Percentiles rank a stretch among this genome's conserved stretches.
Evolutionary conservation across 2,888 invertebrate genomes (phyloP).

Genomic region (Harpagoxenus sublaevis): DNA sequence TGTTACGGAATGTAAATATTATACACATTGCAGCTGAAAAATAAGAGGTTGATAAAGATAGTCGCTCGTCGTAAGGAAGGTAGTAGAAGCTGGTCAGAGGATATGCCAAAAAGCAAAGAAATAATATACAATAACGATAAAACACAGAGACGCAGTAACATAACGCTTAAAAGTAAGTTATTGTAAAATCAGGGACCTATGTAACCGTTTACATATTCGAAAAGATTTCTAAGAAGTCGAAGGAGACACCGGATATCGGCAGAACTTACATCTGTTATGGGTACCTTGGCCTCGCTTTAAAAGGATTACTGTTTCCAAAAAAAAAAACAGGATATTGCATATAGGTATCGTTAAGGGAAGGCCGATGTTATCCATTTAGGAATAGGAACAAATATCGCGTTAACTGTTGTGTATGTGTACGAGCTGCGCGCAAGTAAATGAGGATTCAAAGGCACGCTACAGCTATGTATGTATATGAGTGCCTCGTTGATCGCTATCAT

Average conservation of each 20-base stretch:
- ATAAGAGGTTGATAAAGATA: constrained; percentile 51
- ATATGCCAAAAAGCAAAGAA: constrained; percentile 84
- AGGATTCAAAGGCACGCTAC: constrained; percentile 24
- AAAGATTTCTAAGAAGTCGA: constrained; percentile 32
- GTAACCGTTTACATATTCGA: constrained; percentile 21
- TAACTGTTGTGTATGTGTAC: constrained; percentile 51
- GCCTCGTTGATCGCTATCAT: constrained; percentile 49
- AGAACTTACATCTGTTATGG: constrained; percentile 78
- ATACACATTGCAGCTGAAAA: constrained; percentile 61
- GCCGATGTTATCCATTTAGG: constrained; percentile 85
- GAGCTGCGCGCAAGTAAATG: constrained; percentile 10
- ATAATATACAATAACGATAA: constrained; percentile 76
- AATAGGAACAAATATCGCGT: constrained; percentile 46
- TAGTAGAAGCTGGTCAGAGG: constrained; percentile 79
- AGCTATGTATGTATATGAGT: constrained; percentile 9
- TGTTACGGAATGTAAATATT: constrained; percentile 75
- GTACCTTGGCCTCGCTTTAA: constrained; percentile 86
- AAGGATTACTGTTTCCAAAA: constrained; percentile 64
- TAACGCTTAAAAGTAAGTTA: constrained; percentile 54
- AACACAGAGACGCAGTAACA: constrained; percentile 58
- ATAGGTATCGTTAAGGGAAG: constrained; percentile 81
- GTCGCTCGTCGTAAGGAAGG: constrained; percentile 66
- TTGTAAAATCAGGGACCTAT: constrained; percentile 43
- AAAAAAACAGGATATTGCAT: constrained; percentile 54
- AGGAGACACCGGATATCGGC: constrained; percentile 51